phyloP scores from a whole-genome alignment of 2,113 vertebrate species.

The Cranoglanis bouderius region DNA sequence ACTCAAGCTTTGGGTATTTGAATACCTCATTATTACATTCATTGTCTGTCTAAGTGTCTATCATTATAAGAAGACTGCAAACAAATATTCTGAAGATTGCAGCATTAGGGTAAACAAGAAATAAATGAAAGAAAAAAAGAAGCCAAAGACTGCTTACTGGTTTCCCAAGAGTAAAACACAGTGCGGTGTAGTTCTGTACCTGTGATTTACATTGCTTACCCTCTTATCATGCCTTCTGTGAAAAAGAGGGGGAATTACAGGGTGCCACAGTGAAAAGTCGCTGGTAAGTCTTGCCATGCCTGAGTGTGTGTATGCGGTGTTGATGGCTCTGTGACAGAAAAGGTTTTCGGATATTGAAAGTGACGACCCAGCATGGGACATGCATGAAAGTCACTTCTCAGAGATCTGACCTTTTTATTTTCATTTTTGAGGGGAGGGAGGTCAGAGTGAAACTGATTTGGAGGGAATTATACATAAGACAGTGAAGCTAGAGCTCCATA shows the following conservation, averaged over 20 bases:
- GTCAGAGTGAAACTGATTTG: constrained; percentile 64
- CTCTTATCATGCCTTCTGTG: constrained; percentile 29
- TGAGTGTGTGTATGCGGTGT: constrained; percentile 23
- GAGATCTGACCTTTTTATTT: constrained; percentile 79
- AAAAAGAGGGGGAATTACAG: constrained; percentile 10
- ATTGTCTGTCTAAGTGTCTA: not conserved
- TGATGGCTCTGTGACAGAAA: constrained; percentile 70
- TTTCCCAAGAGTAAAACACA: not conserved
- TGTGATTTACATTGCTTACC: constrained; percentile 24
- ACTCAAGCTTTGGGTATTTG: not conserved
- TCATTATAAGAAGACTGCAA: not conserved
- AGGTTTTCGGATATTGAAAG: constrained; percentile 76
- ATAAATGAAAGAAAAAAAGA: not conserved
- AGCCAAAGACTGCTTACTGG: not conserved
- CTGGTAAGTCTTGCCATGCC: constrained; percentile 1
- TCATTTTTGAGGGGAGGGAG: constrained; percentile 60
- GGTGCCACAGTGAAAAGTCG: constrained; percentile 41
- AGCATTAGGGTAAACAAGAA: not conserved
- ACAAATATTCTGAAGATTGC: not conserved
- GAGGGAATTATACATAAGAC: constrained; percentile 69
- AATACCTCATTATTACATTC: not conserved
- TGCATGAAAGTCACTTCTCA: constrained; percentile 75
- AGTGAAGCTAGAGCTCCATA: constrained; percentile 54
- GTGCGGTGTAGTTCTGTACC: not conserved
- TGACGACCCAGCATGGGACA: constrained; percentile 77